phyloP scores from a whole-genome alignment of 2,888 invertebrate species.

The Eupithecia insigniata region DNA sequence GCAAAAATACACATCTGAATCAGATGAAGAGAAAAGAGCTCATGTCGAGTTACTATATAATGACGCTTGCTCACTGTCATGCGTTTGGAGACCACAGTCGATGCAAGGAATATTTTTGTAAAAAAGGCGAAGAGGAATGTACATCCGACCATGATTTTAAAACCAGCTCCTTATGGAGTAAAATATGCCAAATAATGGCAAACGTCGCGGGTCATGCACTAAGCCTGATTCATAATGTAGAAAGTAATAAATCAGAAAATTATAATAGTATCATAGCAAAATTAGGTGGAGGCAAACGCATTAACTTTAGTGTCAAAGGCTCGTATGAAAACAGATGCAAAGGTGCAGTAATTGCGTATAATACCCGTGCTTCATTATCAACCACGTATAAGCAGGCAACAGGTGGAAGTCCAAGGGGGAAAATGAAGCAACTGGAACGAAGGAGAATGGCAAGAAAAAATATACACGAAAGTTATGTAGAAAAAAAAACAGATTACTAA shows the following conservation, averaged over 20 bases:
- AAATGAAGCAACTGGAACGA: too few relatives aligned
- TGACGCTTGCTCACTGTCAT: not conserved
- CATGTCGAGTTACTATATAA: not conserved
- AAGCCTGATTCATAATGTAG: not conserved
- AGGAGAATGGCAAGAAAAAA: not conserved
- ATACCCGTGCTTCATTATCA: too few relatives aligned
- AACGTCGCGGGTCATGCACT: constrained; percentile 1
- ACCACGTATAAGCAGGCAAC: not conserved
- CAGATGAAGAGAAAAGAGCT: not conserved
- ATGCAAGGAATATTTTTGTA: not conserved
- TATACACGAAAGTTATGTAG: not conserved
- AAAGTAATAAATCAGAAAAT: constrained; percentile 6
- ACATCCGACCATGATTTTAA: not conserved
- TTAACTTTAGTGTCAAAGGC: not conserved
- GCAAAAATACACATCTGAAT: not conserved
- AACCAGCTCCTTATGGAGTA: not conserved
- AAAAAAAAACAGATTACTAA: not conserved
- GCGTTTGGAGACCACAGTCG: not conserved
- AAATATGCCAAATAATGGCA: not conserved
- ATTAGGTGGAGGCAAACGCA: not conserved
- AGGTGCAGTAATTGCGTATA: not conserved
- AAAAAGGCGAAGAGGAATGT: not conserved
- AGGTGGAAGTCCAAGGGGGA: too few relatives aligned
- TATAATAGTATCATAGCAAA: not conserved
- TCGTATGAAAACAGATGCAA: not conserved